Base-by-base conservation (phyloP, 2,888 invertebrate genomes). In the Hyposoter dolosus region DNA sequence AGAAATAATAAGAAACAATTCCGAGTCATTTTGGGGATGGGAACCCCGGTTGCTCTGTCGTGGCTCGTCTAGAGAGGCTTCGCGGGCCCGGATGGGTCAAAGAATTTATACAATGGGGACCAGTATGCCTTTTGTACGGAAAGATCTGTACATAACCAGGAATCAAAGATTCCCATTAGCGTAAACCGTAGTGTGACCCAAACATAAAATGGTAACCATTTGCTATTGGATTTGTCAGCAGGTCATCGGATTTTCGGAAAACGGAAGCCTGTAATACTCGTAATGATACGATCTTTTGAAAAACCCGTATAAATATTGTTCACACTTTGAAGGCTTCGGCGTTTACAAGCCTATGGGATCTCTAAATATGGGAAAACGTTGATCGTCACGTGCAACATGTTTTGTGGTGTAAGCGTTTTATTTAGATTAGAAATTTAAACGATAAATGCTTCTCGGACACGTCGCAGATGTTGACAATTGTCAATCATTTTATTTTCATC, bases 281-380 rank as follows among this genome's bases (percentile, higher is more conserved):
- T 28, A 28, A 60, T 28, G 23, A 40, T 15, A 60, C 45, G 10
- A n/a, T 75, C 79, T 60, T 50, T 45, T 12, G 28, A 23, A 60
- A 60, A 60, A 28, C 56, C 28, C 56, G 28, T 60, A 28, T 60
- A 60, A 60, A 60, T 60, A 60, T 60, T 60, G 76, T 80, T 85
- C 71, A 79, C 75, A 53, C 60, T 76, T 72, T 40, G 32, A 82
- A 83, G 78, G 85, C 88, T 87, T 88, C 80, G 84, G 71, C 4
- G 35, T 85, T 89, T 87, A 89, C 87, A 40, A 86, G 45, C 85
- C 82, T 76, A n/a, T 83, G 86, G 88, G 53, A 9, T 53, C 9
- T 23, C 10, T 10, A 3, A 88, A 89, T 88, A 90, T 90, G 89
- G 89, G 86, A 90, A 91, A 91, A 91, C 90, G 91, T 88, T 60